Conservation (phyloP, 2,113 vertebrate species). For the Felis chaus region DNA sequence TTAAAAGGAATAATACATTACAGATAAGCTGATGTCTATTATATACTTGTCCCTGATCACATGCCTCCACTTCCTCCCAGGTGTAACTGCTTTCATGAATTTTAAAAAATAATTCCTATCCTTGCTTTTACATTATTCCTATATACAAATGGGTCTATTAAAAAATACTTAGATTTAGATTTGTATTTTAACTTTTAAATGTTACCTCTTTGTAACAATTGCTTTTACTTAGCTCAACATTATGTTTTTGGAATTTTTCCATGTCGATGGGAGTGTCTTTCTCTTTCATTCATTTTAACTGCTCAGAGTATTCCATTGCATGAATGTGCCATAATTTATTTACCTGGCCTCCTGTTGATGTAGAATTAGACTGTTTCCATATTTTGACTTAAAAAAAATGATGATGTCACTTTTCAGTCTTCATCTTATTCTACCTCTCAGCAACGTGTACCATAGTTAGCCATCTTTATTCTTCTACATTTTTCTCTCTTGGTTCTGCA, state of each 20-base stretch:
- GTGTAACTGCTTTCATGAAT: not conserved
- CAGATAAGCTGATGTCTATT: not conserved
- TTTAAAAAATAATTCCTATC: not conserved
- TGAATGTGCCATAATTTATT: not conserved
- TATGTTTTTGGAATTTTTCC: not conserved
- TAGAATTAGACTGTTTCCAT: not conserved
- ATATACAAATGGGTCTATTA: not conserved
- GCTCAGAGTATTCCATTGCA: not conserved
- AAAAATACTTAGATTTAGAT: not conserved
- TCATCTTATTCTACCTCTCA: not conserved
- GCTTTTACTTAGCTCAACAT: not conserved
- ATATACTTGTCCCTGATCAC: not conserved
- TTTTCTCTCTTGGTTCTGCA: constrained; percentile 11
- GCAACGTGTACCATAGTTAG: not conserved
- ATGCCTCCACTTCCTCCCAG: not conserved
- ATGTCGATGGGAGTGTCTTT: not conserved
- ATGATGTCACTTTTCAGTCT: not conserved
- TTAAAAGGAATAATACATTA: not conserved
- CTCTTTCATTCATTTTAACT: not conserved
- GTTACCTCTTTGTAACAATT: not conserved
- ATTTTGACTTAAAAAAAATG: not conserved
- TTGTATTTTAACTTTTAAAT: not conserved
- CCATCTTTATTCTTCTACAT: not conserved
- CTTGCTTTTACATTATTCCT: not conserved
- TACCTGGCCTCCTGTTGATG: not conserved